Evolutionary conservation across 2,797 vertebrate species (phyloP).

Genomic region (Chaenodraco wilsoni): DNA sequence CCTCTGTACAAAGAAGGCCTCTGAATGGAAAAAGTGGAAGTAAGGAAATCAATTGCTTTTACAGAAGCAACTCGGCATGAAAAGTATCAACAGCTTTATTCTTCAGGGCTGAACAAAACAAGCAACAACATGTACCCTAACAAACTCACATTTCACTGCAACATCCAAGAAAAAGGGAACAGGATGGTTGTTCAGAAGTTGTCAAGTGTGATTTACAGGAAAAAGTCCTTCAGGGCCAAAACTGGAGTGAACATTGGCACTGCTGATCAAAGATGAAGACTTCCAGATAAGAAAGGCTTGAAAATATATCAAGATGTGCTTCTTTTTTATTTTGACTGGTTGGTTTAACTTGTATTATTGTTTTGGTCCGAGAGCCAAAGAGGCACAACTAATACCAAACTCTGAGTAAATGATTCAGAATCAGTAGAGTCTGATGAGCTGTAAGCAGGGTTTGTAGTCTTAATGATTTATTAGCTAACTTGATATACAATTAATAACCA

Average conservation of each 20-base stretch:
- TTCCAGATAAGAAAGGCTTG: constrained; percentile 32
- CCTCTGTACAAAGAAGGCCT: neutral
- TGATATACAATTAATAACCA: neutral
- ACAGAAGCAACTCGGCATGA: neutral
- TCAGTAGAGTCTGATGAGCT: neutral
- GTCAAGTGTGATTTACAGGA: constrained; percentile 15
- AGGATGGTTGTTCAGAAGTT: constrained; percentile 14
- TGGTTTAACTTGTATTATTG: constrained; percentile 11
- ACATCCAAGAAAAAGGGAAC: constrained; percentile 14
- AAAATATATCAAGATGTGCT: constrained; percentile 38
- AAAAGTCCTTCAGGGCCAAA: constrained; percentile 15
- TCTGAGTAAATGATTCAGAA: neutral
- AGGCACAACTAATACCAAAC: neutral
- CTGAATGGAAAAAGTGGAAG: neutral
- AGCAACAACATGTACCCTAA: neutral
- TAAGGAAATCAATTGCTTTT: neutral
- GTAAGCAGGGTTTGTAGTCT: neutral
- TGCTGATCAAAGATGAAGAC: constrained; percentile 40
- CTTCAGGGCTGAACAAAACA: neutral
- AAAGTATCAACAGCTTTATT: neutral
- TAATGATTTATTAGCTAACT: neutral
- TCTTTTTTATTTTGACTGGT: constrained; percentile 15
- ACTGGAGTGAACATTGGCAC: constrained; percentile 14
- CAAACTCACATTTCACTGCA: constrained; percentile 15
- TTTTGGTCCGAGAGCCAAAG: neutral